phyloP scores from a whole-genome alignment of 2,797 vertebrate species.

The Rhynchotus rufescens region DNA sequence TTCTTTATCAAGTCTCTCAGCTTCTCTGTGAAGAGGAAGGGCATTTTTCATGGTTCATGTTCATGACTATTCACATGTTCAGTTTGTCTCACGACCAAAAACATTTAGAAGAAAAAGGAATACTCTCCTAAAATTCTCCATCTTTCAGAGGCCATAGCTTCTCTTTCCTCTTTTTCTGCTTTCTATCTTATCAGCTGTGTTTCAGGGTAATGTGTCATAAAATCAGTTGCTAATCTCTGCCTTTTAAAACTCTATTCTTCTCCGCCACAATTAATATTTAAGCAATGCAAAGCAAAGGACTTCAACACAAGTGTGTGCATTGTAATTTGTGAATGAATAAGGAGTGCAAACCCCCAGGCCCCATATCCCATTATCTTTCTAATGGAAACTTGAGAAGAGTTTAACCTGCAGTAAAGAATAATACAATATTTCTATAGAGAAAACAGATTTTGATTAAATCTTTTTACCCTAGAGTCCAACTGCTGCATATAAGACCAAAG shows the following conservation, averaged over 20 bases:
- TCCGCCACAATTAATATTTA: conserved; percentile 29
- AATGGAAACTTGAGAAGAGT: background rate
- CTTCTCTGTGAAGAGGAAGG: background rate
- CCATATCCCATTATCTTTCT: conserved; percentile 14
- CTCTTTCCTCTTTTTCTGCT: background rate
- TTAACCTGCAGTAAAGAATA: conserved; percentile 43
- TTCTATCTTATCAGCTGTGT: conserved; percentile 13
- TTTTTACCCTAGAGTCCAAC: conserved; percentile 91
- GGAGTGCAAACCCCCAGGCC: conserved; percentile 23
- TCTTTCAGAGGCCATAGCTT: background rate
- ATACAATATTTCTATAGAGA: conserved; percentile 46
- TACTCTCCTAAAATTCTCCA: background rate
- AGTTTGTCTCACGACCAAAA: background rate
- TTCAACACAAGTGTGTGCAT: background rate
- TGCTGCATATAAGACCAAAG: conserved; percentile 97
- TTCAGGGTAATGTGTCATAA: background rate
- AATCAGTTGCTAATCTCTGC: conserved; percentile 12
- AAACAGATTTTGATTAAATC: conserved; percentile 43
- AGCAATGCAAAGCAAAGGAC: background rate
- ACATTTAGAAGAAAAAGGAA: background rate
- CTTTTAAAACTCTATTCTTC: conserved; percentile 17
- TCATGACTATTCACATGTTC: background rate
- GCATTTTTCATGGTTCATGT: background rate
- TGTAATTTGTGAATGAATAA: conserved; percentile 46
- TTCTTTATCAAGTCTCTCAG: background rate